These are phyloP conservation scores for Pelusios castaneus DNA, from an alignment of 2,113 vertebrate species.

Conservation along the genomic window DNA sequence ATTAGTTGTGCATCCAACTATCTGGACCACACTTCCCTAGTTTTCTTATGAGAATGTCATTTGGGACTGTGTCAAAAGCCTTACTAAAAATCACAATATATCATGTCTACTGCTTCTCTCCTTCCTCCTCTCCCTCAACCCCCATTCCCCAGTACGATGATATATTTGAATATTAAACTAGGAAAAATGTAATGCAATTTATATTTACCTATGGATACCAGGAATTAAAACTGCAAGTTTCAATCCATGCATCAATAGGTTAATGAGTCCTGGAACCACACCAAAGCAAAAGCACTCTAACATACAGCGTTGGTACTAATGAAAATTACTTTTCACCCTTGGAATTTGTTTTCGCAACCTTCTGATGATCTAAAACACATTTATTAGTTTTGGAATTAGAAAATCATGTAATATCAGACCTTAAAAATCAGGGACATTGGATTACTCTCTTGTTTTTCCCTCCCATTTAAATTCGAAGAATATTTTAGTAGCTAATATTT, in stretches of 20 bases:
- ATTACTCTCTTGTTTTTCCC: neutral
- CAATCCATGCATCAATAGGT: neutral
- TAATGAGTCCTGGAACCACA: neutral
- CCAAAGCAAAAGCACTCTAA: neutral
- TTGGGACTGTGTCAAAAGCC: too few species aligned
- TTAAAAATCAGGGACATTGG: accelerated
- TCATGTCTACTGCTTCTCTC: too few species aligned
- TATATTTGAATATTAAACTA: conserved; percentile 29
- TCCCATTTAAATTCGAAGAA: neutral
- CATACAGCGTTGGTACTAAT: neutral
- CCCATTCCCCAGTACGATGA: too few species aligned
- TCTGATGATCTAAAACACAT: neutral
- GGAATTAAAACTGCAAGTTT: conserved; percentile 31
- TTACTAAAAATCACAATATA: too few species aligned
- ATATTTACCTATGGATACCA: conserved; percentile 11
- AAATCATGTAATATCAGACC: neutral
- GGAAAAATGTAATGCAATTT: conserved; percentile 3
- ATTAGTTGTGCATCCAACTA: too few species aligned
- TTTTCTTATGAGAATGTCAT: too few species aligned
- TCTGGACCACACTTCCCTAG: too few species aligned
- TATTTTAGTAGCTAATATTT: neutral
- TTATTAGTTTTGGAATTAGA: neutral
- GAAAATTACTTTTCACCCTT: neutral
- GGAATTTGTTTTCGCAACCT: neutral
- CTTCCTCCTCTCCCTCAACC: too few species aligned